Conservation (phyloP, 2,797 vertebrate species). For the Hemibagrus guttatus region DNA sequence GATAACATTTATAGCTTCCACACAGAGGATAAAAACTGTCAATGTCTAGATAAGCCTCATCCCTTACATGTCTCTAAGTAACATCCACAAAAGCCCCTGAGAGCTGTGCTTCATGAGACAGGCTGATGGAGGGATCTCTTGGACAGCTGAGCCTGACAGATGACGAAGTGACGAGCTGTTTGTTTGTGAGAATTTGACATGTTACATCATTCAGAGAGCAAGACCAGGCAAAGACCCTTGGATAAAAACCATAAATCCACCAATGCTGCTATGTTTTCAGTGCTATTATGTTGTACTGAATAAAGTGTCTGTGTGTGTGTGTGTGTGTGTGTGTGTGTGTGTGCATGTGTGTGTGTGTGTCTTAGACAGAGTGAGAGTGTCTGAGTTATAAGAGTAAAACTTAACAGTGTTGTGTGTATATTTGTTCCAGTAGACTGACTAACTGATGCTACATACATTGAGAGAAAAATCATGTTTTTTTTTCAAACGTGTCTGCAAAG, state of each 20-base stretch:
- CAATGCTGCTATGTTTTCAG: not conserved
- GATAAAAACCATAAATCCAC: constrained; percentile 1
- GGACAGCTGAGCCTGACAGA: constrained; percentile 44
- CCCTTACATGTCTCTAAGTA: not conserved
- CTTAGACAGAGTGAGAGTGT: not conserved
- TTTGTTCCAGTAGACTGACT: constrained; percentile 3
- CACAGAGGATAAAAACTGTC: constrained; percentile 9
- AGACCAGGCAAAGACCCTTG: not conserved
- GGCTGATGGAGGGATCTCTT: constrained; percentile 37
- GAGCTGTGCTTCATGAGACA: constrained; percentile 33
- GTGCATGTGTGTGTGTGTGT: not conserved
- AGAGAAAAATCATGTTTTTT: constrained; percentile 28
- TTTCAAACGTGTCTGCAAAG: constrained; percentile 35
- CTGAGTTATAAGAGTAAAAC: not conserved
- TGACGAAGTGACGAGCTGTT: constrained; percentile 28
- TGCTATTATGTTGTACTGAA: not conserved
- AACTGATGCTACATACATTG: not conserved
- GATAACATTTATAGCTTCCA: constrained; percentile 34
- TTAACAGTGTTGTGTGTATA: not conserved
- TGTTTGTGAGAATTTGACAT: constrained; percentile 30
- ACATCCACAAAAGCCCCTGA: constrained; percentile 36
- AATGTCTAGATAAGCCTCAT: constrained; percentile 22
- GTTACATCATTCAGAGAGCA: constrained; percentile 15
- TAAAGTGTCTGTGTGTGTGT: not conserved
- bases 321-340: constrained; percentile 15